phyloP scores from a whole-genome alignment of 2,888 invertebrate genomes.

The Capitulum mitella region DNA sequence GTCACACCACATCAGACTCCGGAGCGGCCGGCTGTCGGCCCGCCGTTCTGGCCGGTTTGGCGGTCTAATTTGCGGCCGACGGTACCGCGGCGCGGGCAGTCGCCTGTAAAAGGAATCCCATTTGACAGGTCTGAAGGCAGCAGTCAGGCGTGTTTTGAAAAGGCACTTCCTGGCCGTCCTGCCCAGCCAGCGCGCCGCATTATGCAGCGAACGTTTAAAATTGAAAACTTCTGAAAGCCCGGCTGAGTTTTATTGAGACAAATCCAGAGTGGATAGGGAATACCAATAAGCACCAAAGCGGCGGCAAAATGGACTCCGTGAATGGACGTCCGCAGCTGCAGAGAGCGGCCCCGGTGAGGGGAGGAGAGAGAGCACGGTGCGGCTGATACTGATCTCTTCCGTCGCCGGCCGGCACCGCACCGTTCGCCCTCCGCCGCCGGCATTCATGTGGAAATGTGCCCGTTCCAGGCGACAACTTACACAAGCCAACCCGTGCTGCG shows the following conservation, averaged over 20 bases:
- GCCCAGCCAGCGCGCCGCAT: neutral
- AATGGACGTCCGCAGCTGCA: too few relatives aligned
- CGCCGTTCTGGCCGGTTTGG: too few relatives aligned
- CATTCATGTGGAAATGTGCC: neutral
- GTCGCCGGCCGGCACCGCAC: neutral
- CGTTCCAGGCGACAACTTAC: too few relatives aligned
- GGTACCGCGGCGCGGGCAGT: neutral
- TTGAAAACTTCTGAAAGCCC: conserved; percentile 3
- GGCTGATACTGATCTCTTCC: too few relatives aligned
- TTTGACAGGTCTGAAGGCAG: neutral
- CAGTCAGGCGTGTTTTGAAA: neutral
- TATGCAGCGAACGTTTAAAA: neutral
- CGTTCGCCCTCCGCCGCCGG: neutral
- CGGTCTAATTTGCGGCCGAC: neutral
- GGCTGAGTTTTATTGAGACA: conserved; percentile 21
- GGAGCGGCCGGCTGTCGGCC: too few relatives aligned
- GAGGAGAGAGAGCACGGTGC: too few relatives aligned
- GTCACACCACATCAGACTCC: too few relatives aligned
- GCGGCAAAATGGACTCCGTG: neutral
- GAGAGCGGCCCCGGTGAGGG: too few relatives aligned
- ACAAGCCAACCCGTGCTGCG: too few relatives aligned
- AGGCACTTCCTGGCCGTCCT: neutral
- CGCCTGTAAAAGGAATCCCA: neutral
- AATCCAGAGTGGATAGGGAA: neutral
- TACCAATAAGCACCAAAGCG: neutral